Conservation (phyloP, 2,797 vertebrate species). For the Heteromormyrus szaboi region DNA sequence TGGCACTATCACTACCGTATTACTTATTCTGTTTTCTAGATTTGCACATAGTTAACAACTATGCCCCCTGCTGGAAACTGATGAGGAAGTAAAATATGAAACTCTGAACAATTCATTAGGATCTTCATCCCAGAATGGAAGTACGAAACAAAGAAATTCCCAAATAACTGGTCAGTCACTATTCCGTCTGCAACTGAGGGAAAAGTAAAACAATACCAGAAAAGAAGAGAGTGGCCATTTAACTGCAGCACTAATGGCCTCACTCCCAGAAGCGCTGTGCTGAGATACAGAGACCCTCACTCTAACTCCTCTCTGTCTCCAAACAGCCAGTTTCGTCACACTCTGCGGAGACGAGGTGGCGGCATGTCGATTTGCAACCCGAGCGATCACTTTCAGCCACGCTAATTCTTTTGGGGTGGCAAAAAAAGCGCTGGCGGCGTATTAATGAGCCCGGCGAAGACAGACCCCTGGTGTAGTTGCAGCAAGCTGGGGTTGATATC, state of each 20-base stretch:
- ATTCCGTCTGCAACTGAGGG: not conserved
- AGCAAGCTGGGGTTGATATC: slow-evolving; percentile 23
- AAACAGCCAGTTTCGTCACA: not conserved
- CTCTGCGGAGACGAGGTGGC: not conserved
- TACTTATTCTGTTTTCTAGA: not conserved
- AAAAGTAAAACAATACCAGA: not conserved
- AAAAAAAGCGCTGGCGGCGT: not conserved
- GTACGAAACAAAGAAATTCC: not conserved
- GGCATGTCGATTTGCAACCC: slow-evolving; percentile 11
- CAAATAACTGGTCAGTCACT: not conserved
- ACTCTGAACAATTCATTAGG: not conserved
- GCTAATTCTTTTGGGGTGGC: slow-evolving; percentile 8
- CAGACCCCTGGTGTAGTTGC: slow-evolving; percentile 11
- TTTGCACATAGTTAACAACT: not conserved
- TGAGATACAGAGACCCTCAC: not conserved
- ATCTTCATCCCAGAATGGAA: not conserved
- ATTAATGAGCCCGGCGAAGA: slow-evolving; percentile 12
- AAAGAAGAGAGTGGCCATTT: not conserved
- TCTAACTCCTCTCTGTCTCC: not conserved
- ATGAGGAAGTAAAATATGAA: not conserved
- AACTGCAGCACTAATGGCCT: not conserved
- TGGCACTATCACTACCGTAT: not conserved
- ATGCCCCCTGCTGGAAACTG: not conserved
- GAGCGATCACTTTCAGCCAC: slow-evolving; percentile 16
- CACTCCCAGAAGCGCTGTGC: not conserved